Evolutionary conservation across 2,113 vertebrate species (phyloP).

Genomic region (Marcusenius ussheri): DNA sequence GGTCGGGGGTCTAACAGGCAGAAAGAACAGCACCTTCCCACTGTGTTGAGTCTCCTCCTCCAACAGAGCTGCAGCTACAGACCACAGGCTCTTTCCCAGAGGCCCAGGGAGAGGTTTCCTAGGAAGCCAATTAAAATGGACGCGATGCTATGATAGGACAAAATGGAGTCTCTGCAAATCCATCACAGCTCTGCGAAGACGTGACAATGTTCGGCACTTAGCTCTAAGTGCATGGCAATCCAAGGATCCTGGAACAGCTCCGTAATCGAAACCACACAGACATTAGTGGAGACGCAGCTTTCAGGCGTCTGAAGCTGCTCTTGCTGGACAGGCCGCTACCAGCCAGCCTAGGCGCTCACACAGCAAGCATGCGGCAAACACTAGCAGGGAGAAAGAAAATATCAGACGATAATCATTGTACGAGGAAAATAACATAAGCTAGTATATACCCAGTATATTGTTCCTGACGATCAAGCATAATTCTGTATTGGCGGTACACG

Average conservation of each 20-base stretch:
- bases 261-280: neutral
- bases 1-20: neutral
- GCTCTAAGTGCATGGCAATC: neutral
- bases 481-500: neutral
- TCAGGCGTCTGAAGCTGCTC: neutral
- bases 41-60: neutral
- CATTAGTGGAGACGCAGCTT: neutral
- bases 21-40: neutral
- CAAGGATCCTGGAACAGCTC: neutral
- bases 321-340: neutral
- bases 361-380: neutral
- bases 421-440: neutral
- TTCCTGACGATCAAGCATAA: neutral
- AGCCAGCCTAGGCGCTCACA: neutral
- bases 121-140: neutral
- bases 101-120: neutral
- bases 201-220: neutral
- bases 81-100: neutral
- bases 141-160: neutral
- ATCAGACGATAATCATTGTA: neutral
- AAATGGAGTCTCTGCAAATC: neutral
- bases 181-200: neutral
- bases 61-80: neutral
- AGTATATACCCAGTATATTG: neutral
- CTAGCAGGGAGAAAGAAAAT: neutral